phyloP scores from a whole-genome alignment of 2,888 invertebrate species.

The Xestoiulus laeticollis region DNA sequence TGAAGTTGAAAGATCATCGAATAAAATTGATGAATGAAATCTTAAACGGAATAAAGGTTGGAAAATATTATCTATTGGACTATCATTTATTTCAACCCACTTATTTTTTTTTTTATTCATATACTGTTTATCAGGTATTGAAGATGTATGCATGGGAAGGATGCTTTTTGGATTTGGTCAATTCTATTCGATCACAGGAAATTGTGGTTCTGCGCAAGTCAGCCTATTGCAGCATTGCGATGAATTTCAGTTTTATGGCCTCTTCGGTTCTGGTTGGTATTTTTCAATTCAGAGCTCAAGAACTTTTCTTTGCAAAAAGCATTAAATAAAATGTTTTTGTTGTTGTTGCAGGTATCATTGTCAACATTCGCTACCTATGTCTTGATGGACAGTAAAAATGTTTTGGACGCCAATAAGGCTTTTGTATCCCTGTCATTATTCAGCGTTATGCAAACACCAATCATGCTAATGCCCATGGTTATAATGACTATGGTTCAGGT shows the following conservation, averaged over 20 bases:
- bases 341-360: constrained; percentile 35
- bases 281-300: neutral
- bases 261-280: constrained; percentile 48
- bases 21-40: constrained; percentile 64
- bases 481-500: constrained; percentile 60
- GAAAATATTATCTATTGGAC: neutral
- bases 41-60: constrained; percentile 63
- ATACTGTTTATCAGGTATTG: constrained; percentile 61
- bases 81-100: neutral
- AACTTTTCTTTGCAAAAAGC: neutral
- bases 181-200: constrained; percentile 63
- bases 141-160: constrained; percentile 69
- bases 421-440: constrained; percentile 68
- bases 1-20: constrained; percentile 64
- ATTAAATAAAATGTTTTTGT: neutral
- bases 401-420: constrained; percentile 66
- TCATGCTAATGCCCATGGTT: constrained; percentile 63
- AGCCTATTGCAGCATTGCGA: constrained; percentile 61
- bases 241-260: constrained; percentile 57
- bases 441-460: constrained; percentile 67
- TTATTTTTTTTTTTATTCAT: neutral
- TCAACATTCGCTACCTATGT: constrained; percentile 67
- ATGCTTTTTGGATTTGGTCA: constrained; percentile 59
- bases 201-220: constrained; percentile 60
- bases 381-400: constrained; percentile 62